These are phyloP conservation scores for Rhimphoctona megacephalus DNA, from an alignment of 2,888 invertebrate genomes.

Conservation along the genomic window DNA sequence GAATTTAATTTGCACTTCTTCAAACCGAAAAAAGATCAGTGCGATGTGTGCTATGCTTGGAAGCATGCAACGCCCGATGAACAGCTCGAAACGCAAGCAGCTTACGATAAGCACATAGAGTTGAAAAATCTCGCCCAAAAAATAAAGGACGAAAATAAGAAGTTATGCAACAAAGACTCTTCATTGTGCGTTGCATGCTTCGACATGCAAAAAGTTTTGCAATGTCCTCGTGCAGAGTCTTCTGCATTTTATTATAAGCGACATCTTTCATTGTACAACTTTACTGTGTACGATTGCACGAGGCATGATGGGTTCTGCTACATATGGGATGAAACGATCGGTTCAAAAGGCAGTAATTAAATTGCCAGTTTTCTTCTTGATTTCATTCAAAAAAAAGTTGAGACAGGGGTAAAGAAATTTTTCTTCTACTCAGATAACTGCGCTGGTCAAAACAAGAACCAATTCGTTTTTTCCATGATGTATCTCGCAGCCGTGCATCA, in stretches of 20 bases:
- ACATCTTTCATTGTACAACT: slow-evolving; percentile 8
- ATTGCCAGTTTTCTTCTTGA: slow-evolving; percentile 28
- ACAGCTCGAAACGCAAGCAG: slow-evolving; percentile 5
- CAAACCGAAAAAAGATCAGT: slow-evolving; percentile 10
- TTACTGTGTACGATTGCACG: slow-evolving; percentile 3
- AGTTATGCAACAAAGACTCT: slow-evolving; percentile 1
- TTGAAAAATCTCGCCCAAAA: slow-evolving; percentile 28
- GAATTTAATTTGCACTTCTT: slow-evolving; percentile 21
- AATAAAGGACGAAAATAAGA: slow-evolving; percentile 13
- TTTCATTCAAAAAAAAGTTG: slow-evolving; percentile 14
- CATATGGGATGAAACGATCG: slow-evolving; percentile 8
- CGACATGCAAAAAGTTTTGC: slow-evolving; percentile 3
- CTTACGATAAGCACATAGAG: slow-evolving; percentile 1
- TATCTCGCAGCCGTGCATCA: slow-evolving; percentile 39
- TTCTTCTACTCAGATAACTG: slow-evolving; percentile 73
- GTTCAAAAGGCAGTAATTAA: slow-evolving; percentile 4
- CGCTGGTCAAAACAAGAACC: slow-evolving; percentile 72
- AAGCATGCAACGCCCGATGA: slow-evolving; percentile 1
- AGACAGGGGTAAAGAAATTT: slow-evolving; percentile 47
- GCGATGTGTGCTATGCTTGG: slow-evolving; percentile 12
- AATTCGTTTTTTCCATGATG: slow-evolving; percentile 64
- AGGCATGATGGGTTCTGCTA: slow-evolving; percentile 1
- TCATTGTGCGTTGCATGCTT: slow-evolving; percentile 13
- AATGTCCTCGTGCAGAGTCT: background rate
- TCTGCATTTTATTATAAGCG: slow-evolving; percentile 9